Evolutionary conservation across 1,140 invertebrate genomes (phyloP).

Genomic region (Fopius arisanus): DNA sequence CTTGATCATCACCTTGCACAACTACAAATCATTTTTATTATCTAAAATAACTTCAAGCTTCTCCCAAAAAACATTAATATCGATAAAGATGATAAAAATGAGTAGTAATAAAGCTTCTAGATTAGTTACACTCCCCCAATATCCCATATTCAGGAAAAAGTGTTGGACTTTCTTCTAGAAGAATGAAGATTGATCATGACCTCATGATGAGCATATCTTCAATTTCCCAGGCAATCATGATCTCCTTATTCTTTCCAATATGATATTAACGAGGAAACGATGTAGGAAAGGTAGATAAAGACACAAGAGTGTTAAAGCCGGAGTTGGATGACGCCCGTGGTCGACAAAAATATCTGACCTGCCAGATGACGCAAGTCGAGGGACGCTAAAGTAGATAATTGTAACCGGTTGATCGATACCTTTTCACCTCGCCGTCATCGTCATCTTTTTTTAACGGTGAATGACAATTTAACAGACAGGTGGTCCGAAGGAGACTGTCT

Average conservation of each 20-base stretch:
- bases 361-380: conserved; percentile 43
- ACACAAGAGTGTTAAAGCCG: neutral
- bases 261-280: conserved; percentile 6
- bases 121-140: too few relatives aligned
- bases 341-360: conserved; percentile 49
- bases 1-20: conserved; percentile 67
- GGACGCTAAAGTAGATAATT: neutral
- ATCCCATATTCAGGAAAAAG: too few relatives aligned
- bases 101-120: too few relatives aligned
- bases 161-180: too few relatives aligned
- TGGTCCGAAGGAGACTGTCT: neutral
- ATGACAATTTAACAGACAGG: too few relatives aligned
- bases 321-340: conserved; percentile 43
- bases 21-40: conserved; percentile 14
- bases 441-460: neutral
- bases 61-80: too few relatives aligned
- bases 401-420: neutral
- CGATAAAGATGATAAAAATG: too few relatives aligned
- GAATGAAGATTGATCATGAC: too few relatives aligned
- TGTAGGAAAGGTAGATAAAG: neutral
- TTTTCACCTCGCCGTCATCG: neutral
- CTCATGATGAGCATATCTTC: too few relatives aligned
- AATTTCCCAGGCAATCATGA: neutral
- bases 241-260: neutral
- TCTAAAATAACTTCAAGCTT: neutral